phyloP scores from a whole-genome alignment of 2,113 vertebrate species.

The Ailuropoda melanoleuca region DNA sequence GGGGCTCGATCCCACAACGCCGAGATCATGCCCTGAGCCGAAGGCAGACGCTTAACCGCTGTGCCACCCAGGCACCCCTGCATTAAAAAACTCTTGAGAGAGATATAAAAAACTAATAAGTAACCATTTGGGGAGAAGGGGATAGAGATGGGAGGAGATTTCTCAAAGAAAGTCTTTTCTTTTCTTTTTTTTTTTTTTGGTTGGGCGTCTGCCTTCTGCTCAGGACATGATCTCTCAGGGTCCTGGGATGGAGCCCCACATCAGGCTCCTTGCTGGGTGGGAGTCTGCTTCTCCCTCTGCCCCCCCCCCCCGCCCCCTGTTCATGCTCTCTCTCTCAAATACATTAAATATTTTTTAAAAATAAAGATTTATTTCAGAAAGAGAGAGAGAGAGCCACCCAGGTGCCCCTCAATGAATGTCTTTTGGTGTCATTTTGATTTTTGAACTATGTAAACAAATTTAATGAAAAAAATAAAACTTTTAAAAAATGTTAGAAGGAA shows the following conservation, averaged over 20 bases:
- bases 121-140: not conserved
- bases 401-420: not conserved
- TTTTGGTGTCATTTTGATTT: constrained; percentile 14
- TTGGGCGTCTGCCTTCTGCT: not conserved
- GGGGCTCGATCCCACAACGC: no score
- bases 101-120: not conserved
- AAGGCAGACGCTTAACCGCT: no score
- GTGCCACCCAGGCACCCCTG: no score
- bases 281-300: not conserved
- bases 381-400: not conserved
- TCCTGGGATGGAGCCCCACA: not conserved
- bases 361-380: not conserved
- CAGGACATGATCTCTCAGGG: not conserved
- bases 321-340: not conserved
- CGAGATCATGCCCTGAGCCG: no score
- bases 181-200: not conserved
- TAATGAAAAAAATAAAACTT: not conserved
- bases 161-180: not conserved
- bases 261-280: not conserved
- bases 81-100: not conserved
- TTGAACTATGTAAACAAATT: not conserved
- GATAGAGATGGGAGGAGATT: not conserved
- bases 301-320: not conserved
- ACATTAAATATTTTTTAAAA: not conserved
- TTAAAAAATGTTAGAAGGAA: not conserved